These are phyloP conservation scores for Diarsia rubi DNA, from an alignment of 2,888 invertebrate genomes.

Conservation along the genomic window DNA sequence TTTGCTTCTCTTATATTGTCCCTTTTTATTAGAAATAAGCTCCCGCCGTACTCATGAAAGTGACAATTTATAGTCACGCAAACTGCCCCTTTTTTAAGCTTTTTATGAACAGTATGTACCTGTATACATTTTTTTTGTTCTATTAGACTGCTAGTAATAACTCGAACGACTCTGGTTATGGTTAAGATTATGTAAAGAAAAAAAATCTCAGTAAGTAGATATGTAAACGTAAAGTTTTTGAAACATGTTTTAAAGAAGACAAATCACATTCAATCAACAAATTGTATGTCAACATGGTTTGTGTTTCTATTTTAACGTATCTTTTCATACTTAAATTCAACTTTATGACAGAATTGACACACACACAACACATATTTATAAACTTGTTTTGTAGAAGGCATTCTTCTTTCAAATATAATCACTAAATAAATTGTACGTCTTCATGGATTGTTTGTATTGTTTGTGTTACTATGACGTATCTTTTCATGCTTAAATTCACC, in stretches of 20 bases:
- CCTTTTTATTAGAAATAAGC: constrained; percentile 28
- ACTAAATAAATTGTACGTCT: neutral
- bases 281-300: too few relatives aligned
- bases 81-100: constrained; percentile 12
- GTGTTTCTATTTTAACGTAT: too few relatives aligned
- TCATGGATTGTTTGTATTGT: neutral
- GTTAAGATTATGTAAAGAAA: neutral
- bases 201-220: neutral
- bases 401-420: neutral
- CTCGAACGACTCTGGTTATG: too few relatives aligned
- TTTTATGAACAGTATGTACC: constrained; percentile 10
- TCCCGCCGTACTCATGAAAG: neutral
- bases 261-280: too few relatives aligned
- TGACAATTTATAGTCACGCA: constrained; percentile 1
- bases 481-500: neutral
- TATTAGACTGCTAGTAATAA: neutral
- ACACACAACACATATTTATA: too few relatives aligned
- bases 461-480: neutral
- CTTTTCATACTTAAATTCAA: too few relatives aligned
- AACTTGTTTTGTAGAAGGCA: too few relatives aligned
- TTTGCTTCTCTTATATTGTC: neutral
- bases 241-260: neutral
- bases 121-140: neutral
- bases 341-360: too few relatives aligned
- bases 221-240: neutral